A percentile compares a stretch with the other conserved stretches of the same genome.
Conservation (phyloP, 2,888 invertebrate genomes). For the Mythimna ferrago region DNA sequence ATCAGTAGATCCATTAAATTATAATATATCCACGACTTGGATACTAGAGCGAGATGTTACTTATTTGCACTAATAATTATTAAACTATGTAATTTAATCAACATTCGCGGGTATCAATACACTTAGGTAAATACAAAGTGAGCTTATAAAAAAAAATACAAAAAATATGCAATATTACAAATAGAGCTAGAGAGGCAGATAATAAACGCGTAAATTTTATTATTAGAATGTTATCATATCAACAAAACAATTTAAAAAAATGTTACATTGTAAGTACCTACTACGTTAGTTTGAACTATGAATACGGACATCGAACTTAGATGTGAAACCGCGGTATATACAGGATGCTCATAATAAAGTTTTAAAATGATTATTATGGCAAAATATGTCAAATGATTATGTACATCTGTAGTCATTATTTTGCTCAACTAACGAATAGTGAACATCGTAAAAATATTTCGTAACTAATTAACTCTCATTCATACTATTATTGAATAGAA, state of each 20-base stretch:
- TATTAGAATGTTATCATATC: slow-evolving; percentile 21
- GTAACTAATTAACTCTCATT: slow-evolving; percentile 65
- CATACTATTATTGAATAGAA: slow-evolving; percentile 62
- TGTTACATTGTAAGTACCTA: no score
- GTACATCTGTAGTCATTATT: neutral
- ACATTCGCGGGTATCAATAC: no score
- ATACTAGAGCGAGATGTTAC: neutral
- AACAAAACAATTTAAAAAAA: neutral
- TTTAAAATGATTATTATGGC: neutral
- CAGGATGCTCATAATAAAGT: neutral
- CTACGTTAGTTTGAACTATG: slow-evolving; percentile 18
- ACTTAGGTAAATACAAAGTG: no score
- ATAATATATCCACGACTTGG: neutral
- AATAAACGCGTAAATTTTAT: slow-evolving; percentile 18
- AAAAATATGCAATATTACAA: slow-evolving; percentile 4
- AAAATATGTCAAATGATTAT: neutral
- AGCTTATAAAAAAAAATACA: neutral
- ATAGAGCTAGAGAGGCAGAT: neutral
- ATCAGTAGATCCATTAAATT: neutral
- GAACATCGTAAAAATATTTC: slow-evolving; percentile 39
- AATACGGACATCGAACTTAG: slow-evolving; percentile 21
- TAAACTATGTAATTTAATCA: neutral
- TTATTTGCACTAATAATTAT: neutral
- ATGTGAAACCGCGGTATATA: neutral
- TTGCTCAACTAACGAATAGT: neutral